Conservation (phyloP, 2,888 invertebrate species). For the Meta bourneti region DNA sequence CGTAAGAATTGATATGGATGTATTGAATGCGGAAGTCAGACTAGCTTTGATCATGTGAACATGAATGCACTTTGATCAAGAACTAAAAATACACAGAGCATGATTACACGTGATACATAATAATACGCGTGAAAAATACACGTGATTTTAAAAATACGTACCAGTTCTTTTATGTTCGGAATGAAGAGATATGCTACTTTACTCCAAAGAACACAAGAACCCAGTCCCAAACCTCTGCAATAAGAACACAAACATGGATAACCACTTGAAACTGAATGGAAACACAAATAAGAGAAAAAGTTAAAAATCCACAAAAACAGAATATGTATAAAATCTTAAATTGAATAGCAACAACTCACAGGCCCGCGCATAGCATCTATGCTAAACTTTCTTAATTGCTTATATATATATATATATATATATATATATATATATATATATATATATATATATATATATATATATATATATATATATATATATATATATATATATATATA, state of each 20-base stretch:
- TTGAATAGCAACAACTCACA: too few species aligned
- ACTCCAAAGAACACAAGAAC: slow-evolving; percentile 62
- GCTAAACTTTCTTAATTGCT: too few species aligned
- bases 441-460: too few species aligned
- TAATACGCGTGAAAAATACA: too few species aligned
- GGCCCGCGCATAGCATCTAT: too few species aligned
- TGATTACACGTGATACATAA: too few species aligned
- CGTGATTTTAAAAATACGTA: slow-evolving; percentile 16
- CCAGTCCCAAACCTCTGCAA: slow-evolving; percentile 70
- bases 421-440: too few species aligned
- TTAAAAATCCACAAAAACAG: too few species aligned
- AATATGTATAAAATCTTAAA: too few species aligned
- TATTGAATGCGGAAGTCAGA: background rate
- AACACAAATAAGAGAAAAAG: background rate
- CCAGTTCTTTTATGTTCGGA: slow-evolving; percentile 64
- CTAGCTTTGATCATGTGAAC: background rate
- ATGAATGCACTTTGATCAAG: background rate
- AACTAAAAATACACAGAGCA: background rate
- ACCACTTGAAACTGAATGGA: background rate
- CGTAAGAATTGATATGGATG: background rate
- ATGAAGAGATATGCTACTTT: slow-evolving; percentile 64
- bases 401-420: too few species aligned
- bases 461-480: too few species aligned
- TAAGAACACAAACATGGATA: background rate
- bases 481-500: too few species aligned